Evolutionary conservation across 2,797 vertebrate genomes (phyloP), one percentile per base, ranked within the genome.

Genomic region (Acrocephalus scirpaceus): DNA sequence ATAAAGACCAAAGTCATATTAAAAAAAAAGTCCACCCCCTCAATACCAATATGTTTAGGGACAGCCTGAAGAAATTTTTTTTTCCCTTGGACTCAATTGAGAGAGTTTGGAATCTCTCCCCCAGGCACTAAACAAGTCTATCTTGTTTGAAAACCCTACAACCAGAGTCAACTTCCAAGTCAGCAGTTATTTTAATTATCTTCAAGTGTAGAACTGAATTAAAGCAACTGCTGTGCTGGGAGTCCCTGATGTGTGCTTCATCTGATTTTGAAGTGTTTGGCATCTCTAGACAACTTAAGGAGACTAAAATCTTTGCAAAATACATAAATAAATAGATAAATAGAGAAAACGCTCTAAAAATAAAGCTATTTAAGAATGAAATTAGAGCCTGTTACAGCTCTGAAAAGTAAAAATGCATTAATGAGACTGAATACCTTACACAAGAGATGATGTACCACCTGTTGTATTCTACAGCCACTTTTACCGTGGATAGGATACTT

Each of bases 121-220:
- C 5, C 45, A 36, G 29, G 74, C 16, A 36, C 23, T 56, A 82
- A 88, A 20, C 4, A 78, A 53, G 23, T 11, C 83, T 60, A 10
- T 51, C 44, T 60, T 70, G 60, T 79, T 79, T 85, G 53, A 82
- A 89, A 92, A 34, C 6, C 16, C 56, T 79, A 80, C 13, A 89
- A 79, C 27, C 14, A 69, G 74, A 94, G 83, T 83, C 53, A 91
- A 40, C 57, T 83, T 94, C 45, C 18, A 48, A 91, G 67, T 22
- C 51, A 87, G 45, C 29, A 91, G 80, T 87, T 95, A 95, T 85
- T 83, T 85, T 86, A 77, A 93, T 93, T 95, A 90, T 91, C 71
- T 91, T 93, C 84, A 91, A 95, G 61, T 70, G 23, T 26, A 79
- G 67, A 93, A 80, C 20, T 65, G 91, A 95, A 85, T 89, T 91